Evolutionary conservation across 2,113 vertebrate species (phyloP), one percentile per base, ranked within the genome.

Genomic region (Bos taurus): DNA sequence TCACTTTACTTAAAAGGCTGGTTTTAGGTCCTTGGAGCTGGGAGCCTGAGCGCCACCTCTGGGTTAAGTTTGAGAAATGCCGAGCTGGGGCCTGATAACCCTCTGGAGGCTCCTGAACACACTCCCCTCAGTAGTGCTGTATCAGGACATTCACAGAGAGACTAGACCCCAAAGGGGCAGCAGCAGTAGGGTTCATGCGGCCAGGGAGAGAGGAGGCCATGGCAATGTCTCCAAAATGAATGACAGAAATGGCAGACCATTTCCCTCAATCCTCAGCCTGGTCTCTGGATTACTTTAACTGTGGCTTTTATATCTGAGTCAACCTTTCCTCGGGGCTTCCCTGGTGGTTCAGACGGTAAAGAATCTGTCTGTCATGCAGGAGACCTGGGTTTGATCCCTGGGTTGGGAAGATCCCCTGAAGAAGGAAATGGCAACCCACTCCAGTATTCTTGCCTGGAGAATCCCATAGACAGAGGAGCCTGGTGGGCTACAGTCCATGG

Each of bases 121-220:
- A 28, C 17, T 43, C 17, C 4, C 23, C 46, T 48, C 6, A 21
- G 1, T 0, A 56, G 23, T 0, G 19, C 71, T 19, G 60, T 3
- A 54, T 26, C 46, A 54, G 6, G 52, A 64, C 23, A 3, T 8
- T 21, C 23, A 11, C 7, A 2, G 30, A 90, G 6, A 59, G 28
- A 21, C 0, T 21, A 15, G 46, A 57, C 13, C 25, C 57, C 46
- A 33, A 30, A 1, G 0, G 11, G 48, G 52, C 0, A 1, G 52
- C 36, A 62, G 36, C 46, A 15, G 25, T 26, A 52, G 33, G n/a
- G 56, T 2, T 28, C 25, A 19, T 5, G 17, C n/a, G 13, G 16
- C 21, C 28, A 1, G 36, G 43, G 2, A 59, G 13, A 23, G 25
- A 33, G 59, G 85, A 15, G 23, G 21, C 15, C 33, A 10, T 0